These are phyloP conservation scores for Irena cyanogastra DNA, from an alignment of 2,113 vertebrate genomes.

Conservation along the genomic window DNA sequence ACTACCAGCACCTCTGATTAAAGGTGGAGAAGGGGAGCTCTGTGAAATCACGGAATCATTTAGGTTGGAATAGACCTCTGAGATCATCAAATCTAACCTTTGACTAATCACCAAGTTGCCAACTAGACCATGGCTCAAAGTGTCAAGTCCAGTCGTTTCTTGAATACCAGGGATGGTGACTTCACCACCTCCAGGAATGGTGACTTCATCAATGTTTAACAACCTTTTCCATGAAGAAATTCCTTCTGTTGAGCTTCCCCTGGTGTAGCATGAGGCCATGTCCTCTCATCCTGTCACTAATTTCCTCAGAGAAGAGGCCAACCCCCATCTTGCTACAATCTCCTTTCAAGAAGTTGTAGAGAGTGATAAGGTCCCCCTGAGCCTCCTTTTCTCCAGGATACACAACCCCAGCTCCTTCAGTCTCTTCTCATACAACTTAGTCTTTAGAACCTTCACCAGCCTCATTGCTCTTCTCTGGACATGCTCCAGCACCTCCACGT, in stretches of 20 bases:
- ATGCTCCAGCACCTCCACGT: fast-evolving
- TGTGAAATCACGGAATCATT: neutral
- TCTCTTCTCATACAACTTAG: neutral
- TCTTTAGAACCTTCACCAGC: neutral
- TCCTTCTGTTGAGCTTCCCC: neutral
- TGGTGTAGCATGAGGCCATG: neutral
- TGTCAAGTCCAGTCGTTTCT: neutral
- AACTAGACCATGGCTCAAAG: neutral
- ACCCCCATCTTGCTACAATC: neutral
- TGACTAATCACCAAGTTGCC: neutral
- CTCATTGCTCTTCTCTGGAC: neutral
- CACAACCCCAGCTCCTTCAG: neutral
- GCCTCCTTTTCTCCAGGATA: neutral
- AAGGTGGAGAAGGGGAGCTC: neutral
- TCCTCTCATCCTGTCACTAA: neutral
- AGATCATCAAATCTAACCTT: neutral
- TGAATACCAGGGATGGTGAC: neutral
- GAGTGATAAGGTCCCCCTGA: neutral
- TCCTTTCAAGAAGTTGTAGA: neutral
- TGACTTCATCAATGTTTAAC: neutral
- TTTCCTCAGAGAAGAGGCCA: neutral
- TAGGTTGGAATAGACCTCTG: neutral
- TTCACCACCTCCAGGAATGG: neutral
- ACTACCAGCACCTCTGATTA: neutral
- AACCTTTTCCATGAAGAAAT: neutral